Conservation (phyloP, 2,888 invertebrate species). For the Hirtodrosophila alboralis region DNA sequence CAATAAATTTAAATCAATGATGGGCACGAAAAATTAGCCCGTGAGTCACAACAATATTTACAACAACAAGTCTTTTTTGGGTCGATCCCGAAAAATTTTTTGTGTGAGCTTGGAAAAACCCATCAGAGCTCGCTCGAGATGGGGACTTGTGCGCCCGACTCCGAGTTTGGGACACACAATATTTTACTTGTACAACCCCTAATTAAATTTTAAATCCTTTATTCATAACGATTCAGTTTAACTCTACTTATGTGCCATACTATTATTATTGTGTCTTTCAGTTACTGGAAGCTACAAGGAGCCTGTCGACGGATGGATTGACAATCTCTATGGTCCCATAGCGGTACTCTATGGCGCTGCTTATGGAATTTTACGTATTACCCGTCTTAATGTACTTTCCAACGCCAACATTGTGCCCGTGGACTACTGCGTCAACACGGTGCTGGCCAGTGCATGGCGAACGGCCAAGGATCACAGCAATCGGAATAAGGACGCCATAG, state of each 20-base stretch:
- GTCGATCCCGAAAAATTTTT: too few relatives aligned
- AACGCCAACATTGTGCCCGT: slow-evolving; percentile 84
- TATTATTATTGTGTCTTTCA: neutral
- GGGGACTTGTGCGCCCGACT: too few relatives aligned
- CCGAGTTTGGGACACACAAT: too few relatives aligned
- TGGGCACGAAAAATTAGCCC: too few relatives aligned
- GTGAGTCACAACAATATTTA: too few relatives aligned
- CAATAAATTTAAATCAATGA: too few relatives aligned
- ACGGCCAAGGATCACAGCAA: slow-evolving; percentile 67
- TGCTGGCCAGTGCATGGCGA: slow-evolving; percentile 84
- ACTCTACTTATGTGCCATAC: neutral
- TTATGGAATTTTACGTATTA: slow-evolving; percentile 86
- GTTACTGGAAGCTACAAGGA: slow-evolving; percentile 84
- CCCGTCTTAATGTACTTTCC: slow-evolving; percentile 74
- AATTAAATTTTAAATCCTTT: too few relatives aligned
- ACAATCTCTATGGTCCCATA: slow-evolving; percentile 87
- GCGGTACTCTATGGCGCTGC: slow-evolving; percentile 85
- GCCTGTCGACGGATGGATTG: slow-evolving; percentile 88
- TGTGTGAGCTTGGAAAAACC: too few relatives aligned
- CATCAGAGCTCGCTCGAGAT: too few relatives aligned
- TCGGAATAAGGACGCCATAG: slow-evolving; percentile 27
- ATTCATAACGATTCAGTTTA: too few relatives aligned
- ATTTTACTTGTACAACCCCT: too few relatives aligned
- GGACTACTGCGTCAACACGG: slow-evolving; percentile 84
- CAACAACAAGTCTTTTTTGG: too few relatives aligned